Evolutionary conservation across 2,797 vertebrate genomes (phyloP).

Genomic region (Acanthis flammea): DNA sequence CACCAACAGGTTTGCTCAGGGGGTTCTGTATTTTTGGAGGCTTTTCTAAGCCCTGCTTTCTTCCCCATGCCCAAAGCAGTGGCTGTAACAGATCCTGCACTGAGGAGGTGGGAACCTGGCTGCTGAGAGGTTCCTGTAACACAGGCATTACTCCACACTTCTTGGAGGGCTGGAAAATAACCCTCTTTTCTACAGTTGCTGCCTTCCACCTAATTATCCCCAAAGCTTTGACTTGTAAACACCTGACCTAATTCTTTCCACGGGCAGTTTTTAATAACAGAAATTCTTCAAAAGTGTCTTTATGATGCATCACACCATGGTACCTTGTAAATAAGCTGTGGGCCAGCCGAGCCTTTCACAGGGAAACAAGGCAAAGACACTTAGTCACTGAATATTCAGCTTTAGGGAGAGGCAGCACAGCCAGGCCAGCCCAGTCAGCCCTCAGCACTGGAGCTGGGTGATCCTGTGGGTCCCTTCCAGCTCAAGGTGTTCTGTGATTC

Average conservation of each 20-base stretch:
- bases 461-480: background rate
- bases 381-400: constrained; percentile 24
- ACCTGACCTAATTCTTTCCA: constrained; percentile 73
- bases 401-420: background rate
- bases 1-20: background rate
- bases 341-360: background rate
- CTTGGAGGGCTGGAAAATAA: constrained; percentile 61
- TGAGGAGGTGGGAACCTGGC: constrained; percentile 38
- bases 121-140: background rate
- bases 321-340: constrained; percentile 52
- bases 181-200: constrained; percentile 9
- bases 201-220: constrained; percentile 64
- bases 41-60: constrained; percentile 31
- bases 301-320: constrained; percentile 60
- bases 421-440: background rate
- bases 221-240: constrained; percentile 67
- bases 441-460: background rate
- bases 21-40: constrained; percentile 5
- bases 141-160: background rate
- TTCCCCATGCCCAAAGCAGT: background rate
- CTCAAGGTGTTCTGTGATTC: background rate
- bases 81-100: constrained; percentile 1
- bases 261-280: constrained; percentile 65
- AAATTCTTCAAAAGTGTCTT: constrained; percentile 72
- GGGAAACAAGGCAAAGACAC: constrained; percentile 23